Evolutionary conservation across 2,888 invertebrate genomes (phyloP).

Genomic region (Scaptomyza cyrtandrae): DNA sequence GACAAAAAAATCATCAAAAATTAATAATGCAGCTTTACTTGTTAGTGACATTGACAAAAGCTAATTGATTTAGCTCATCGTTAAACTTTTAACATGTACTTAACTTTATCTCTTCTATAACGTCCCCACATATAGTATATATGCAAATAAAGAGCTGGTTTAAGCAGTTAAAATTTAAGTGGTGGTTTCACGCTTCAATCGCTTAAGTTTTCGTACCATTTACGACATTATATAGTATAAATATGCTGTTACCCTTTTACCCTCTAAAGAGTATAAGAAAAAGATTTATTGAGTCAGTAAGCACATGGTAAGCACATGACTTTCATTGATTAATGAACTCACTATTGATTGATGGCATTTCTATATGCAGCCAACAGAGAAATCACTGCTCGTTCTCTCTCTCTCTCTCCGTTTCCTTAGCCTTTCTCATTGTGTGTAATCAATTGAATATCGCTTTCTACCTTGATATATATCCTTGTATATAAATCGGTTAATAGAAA

Average conservation of each 20-base stretch:
- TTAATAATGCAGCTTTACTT: too few species aligned
- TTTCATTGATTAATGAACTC: constrained; percentile 48
- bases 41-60: too few species aligned
- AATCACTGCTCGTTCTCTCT: not conserved
- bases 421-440: not conserved
- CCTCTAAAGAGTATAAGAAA: not conserved
- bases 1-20: too few species aligned
- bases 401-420: not conserved
- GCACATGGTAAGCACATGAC: constrained; percentile 29
- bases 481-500: not conserved
- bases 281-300: constrained; percentile 32
- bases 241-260: not conserved
- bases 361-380: constrained; percentile 16
- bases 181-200: too few species aligned
- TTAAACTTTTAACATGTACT: not conserved
- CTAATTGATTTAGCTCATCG: too few species aligned
- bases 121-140: too few species aligned
- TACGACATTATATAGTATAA: too few species aligned
- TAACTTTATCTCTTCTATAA: too few species aligned
- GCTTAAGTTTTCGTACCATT: too few species aligned
- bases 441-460: constrained; percentile 4
- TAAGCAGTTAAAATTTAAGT: too few species aligned
- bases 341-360: constrained; percentile 45
- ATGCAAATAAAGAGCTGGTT: too few species aligned
- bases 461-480: not conserved